Base-by-base conservation (phyloP, 2,888 invertebrate genomes). In the Epicampocera succincta region DNA sequence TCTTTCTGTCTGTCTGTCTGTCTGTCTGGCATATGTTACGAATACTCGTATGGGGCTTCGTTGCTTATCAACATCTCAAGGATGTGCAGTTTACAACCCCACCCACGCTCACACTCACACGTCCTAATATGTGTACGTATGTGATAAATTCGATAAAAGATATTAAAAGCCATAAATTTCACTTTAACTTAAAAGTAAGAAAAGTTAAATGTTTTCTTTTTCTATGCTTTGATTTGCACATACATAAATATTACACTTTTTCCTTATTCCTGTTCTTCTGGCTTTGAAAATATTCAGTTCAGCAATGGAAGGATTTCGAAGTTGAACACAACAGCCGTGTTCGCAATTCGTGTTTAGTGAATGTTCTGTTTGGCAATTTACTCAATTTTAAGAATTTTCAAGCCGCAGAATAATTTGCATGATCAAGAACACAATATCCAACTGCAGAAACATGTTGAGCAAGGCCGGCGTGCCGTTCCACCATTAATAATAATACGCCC, bases 151-250 rank as follows among this genome's bases (percentile, higher is more conserved):
- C 38, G 77, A 66, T 69, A 74, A 74, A 78, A 82, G 71, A 54
- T 75, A 75, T 78, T 78, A 75, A 75, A 69, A 82, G 52, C 74
- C 78, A 82, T 82, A 82, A 78, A 82, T 82, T 78, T 72, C 72
- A 72, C 60, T 78, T 82, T 75, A 78, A 78, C 74, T 52, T 48
- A 21, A 65, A n/a, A 65, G 63, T 56, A 61, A 63, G 44, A 63
- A 68, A 78, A 71, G 33, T 58, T 58, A 29, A 66, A 46, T 42
- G 60, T 65, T 77, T 61, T 33, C 8, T n/a, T 80, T 19, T 50
- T 19, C 40, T 21, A 61, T 60, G 15, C 38, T 63, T 46, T 46
- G 76, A 76, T 76, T 54, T 63, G 42, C n/a, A 38, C 38, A 61
- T 42, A 52, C 44, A 68, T n/a, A n/a, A n/a, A n/a, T 60, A 42